Base-by-base conservation (phyloP, 2,113 vertebrate species). In the Anolis sagrei region DNA sequence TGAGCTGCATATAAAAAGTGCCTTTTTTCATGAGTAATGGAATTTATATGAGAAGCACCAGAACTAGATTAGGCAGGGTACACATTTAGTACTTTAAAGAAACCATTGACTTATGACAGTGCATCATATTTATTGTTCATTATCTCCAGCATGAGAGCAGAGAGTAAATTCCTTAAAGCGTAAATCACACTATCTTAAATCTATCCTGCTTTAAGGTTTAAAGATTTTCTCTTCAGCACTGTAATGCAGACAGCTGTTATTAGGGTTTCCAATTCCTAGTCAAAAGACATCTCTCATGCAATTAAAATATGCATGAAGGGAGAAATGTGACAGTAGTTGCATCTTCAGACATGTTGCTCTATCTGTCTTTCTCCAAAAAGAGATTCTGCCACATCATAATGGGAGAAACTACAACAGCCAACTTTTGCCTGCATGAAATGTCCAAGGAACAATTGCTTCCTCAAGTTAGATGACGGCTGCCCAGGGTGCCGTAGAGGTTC, bases 261-360 rank as follows among this genome's bases (percentile, higher is more conserved):
- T 83, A 74, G 81, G 23, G 70, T 75, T 83, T 62, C 25, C 34
- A 62, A 9, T 36, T 75, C 81, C 54, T 39, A 29, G 51, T 25
- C 51, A 34, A 39, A 44, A 68, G n/a, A 21, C 61, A 25, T 62
- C 49, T 82, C 51, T 25, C 62, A 27, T 48, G 61, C 70, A 34
- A 44, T 62, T 83, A 83, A 75, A 34, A 74, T 83, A 82, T 74
- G 51, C 32, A 74, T 44, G 70, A 44, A 75, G 27, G 23, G 14
- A 82, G 32, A 82, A 75, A n/a, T 2, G 11, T 75, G 54, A 64
- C 36, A 83, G 70, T 61, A 34, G 54, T 48, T 74, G 81, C 54
- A 61, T 58, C 27, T 75, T 62, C 51, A 61, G 54, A 39, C 23
- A 75, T 49, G 44, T 48, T 75, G 54, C 36, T 83, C 81, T 54